phyloP scores from a whole-genome alignment of 2,888 invertebrate genomes.

The Lottia gigantea region DNA sequence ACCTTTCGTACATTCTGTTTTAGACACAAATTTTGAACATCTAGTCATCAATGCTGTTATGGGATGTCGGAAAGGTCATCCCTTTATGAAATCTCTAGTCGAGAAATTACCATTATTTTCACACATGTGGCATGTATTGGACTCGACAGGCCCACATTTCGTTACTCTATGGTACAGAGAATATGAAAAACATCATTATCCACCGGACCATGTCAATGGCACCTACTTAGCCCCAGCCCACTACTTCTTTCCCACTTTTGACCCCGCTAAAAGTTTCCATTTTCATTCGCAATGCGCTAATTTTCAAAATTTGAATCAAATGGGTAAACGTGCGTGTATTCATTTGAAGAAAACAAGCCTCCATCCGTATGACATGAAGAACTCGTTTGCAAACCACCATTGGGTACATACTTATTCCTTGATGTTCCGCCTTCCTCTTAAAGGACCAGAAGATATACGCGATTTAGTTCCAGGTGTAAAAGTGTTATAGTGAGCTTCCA shows the following conservation, averaged over 20 bases:
- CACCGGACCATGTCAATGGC: conserved; percentile 34
- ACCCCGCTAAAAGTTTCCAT: conserved; percentile 52
- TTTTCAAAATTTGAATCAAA: conserved; percentile 37
- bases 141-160: conserved; percentile 61
- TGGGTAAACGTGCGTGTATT: conserved; percentile 50
- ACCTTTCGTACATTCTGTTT: conserved; percentile 56
- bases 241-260: conserved; percentile 58
- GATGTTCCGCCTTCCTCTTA: conserved; percentile 42
- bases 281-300: conserved; percentile 47
- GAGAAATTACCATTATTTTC: conserved; percentile 48
- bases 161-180: conserved; percentile 44
- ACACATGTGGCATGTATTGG: conserved; percentile 57
- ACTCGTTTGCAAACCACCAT: conserved; percentile 54
- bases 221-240: conserved; percentile 56
- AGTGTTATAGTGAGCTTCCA: conserved; percentile 22
- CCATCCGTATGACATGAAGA: conserved; percentile 35
- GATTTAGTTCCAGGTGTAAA: conserved; percentile 39
- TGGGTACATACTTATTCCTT: conserved; percentile 58
- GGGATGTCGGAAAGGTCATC: conserved; percentile 54
- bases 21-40: conserved; percentile 56
- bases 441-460: conserved; percentile 41
- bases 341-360: conserved; percentile 46
- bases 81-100: conserved; percentile 54
- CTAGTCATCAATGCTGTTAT: conserved; percentile 60
- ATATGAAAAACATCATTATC: conserved; percentile 31